Evolutionary conservation across 2,888 invertebrate genomes (phyloP).

Genomic region (Hirtodrosophila cameraria): DNA sequence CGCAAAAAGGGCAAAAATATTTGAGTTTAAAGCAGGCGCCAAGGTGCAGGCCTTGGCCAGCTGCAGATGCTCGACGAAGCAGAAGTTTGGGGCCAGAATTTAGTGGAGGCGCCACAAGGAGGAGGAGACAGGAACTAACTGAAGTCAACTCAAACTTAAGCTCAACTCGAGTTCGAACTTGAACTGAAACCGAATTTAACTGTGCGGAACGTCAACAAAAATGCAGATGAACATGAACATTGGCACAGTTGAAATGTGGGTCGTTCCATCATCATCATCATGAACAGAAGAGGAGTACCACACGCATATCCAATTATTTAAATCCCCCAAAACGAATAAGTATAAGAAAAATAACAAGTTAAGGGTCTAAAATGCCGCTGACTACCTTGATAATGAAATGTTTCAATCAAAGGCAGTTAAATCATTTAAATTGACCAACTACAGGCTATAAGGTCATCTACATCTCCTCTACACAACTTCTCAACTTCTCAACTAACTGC

Average conservation of each 20-base stretch:
- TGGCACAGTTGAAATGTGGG: constrained; percentile 26
- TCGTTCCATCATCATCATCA: constrained; percentile 31
- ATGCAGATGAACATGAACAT: constrained; percentile 55
- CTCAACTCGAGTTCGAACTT: not conserved
- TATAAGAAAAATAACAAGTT: constrained; percentile 1
- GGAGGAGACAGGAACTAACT: not conserved
- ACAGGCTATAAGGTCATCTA: not conserved
- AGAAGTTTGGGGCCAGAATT: not conserved
- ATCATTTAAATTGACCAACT: constrained; percentile 73
- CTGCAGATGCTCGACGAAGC: constrained; percentile 43
- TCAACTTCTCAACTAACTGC: constrained; percentile 59
- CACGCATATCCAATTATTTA: constrained; percentile 82
- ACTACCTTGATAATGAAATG: constrained; percentile 71
- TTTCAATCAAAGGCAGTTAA: constrained; percentile 77
- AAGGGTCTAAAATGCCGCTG: constrained; percentile 15
- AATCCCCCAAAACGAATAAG: constrained; percentile 55
- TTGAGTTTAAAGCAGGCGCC: constrained; percentile 25
- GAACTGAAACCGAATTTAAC: not conserved
- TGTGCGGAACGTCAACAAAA: constrained; percentile 48
- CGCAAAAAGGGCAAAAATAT: constrained; percentile 16
- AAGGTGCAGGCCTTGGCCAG: constrained; percentile 14
- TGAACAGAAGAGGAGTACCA: constrained; percentile 68
- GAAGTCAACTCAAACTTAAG: constrained; percentile 1
- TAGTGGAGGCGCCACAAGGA: constrained; percentile 11
- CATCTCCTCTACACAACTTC: too few species aligned